Percentiles rank a stretch among this genome's conserved stretches.
phyloP scores from a whole-genome alignment of 2,113 vertebrate genomes.

The Silurus meridionalis region DNA sequence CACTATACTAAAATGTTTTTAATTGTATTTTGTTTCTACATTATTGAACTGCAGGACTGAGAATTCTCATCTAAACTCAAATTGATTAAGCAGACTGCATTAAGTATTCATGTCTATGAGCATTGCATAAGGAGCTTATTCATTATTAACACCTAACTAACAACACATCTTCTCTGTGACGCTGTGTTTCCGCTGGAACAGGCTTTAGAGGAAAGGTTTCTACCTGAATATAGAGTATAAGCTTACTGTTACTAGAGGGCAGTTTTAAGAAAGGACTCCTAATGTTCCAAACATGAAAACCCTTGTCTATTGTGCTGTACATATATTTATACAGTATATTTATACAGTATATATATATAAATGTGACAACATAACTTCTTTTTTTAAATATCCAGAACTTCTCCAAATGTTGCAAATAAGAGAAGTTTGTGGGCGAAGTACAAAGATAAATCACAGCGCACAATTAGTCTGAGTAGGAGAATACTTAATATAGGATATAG shows the following conservation, averaged over 20 bases:
- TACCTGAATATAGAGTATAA: background rate
- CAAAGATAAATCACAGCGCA: background rate
- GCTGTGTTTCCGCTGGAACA: background rate
- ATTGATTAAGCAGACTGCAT: background rate
- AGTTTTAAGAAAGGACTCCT: background rate
- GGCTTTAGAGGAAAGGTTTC: background rate
- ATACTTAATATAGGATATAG: background rate
- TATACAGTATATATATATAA: too few relatives aligned
- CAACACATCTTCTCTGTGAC: background rate
- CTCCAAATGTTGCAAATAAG: background rate
- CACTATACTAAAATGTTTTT: background rate
- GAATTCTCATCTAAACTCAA: background rate
- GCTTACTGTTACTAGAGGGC: background rate
- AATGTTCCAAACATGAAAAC: background rate
- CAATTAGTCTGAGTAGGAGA: background rate
- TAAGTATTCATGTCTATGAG: constrained; percentile 11
- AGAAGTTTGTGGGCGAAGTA: background rate
- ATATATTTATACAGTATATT: background rate
- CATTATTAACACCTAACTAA: constrained; percentile 9
- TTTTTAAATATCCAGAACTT: background rate
- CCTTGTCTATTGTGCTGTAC: background rate
- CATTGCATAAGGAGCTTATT: background rate
- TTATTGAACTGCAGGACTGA: background rate
- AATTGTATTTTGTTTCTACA: too few relatives aligned
- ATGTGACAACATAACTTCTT: background rate